Base-by-base conservation (phyloP, 2,888 invertebrate species). In the Lepidochrysops patricia region DNA sequence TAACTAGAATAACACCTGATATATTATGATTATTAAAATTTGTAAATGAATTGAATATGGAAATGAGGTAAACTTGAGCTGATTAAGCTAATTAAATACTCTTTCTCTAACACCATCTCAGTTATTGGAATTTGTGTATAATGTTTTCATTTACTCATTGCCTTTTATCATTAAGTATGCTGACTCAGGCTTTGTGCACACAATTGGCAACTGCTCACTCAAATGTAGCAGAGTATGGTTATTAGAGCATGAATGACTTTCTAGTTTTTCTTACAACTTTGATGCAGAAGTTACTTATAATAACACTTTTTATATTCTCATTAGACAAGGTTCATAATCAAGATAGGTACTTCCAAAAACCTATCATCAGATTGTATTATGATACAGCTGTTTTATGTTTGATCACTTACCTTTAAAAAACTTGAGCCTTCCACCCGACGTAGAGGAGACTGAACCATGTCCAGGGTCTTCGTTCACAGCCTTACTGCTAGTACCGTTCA, bases 361-460 rank as follows among this genome's bases (percentile, higher is more conserved):
- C n/a, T n/a, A n/a, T n/a, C 19, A 43, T 43, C 23, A 43, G 43
- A 43, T 9, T n/a, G n/a, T n/a, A n/a, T n/a, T 29, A 32, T 29
- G 19, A 13, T 54, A 54, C 29, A 54, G 12, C 32, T 19, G 19
- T 7, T 19, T 9, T 54, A 15, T 12, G 19, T 54, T 43, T 7
- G 43, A 3, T 9, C 63, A 82, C 80, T 77, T 76, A 93, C 93
- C 93, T 91, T 94, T 95, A 80, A 94, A 95, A 85, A 95, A 95
- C 80, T 94, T 94, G 70, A 95, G 92, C 72, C 94, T 91, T 75
- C 95, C 95, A 71, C 94, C 94, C 77, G 92, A 91, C 66, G 89
- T 75, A 72, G 79, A 73, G 74, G 82, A 75, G 70, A 84, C 72
- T 67, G 88, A 75, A 72, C 74, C 81, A 70, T 77, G 80, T 76